Evolutionary conservation across 2,113 vertebrate genomes (phyloP).

Genomic region (Equus przewalskii): DNA sequence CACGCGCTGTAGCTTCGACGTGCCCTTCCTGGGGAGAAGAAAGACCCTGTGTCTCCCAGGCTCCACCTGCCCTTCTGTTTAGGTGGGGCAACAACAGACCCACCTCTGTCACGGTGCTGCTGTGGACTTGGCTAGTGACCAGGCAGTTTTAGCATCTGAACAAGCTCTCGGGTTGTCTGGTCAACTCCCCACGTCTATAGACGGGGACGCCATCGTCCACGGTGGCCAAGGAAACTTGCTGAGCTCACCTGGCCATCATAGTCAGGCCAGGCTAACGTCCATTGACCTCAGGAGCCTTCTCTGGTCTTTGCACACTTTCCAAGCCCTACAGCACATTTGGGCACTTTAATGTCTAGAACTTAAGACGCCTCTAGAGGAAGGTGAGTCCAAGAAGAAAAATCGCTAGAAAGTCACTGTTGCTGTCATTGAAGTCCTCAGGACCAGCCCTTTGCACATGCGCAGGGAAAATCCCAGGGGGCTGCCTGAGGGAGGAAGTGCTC

Average conservation of each 20-base stretch:
- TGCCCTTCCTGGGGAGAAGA: neutral
- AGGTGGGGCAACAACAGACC: fast-evolving
- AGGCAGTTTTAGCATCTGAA: fast-evolving
- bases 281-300: too few relatives aligned
- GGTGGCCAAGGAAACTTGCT: fast-evolving
- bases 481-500: neutral
- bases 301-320: too few relatives aligned
- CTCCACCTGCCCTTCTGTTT: neutral
- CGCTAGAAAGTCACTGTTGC: fast-evolving
- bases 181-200: too few relatives aligned
- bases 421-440: neutral
- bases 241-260: fast-evolving
- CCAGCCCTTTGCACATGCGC: neutral
- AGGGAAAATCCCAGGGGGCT: too few relatives aligned
- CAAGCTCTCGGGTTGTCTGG: fast-evolving
- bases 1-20: too few relatives aligned
- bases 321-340: fast-evolving
- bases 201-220: fast-evolving
- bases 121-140: neutral
- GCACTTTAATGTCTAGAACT: neutral
- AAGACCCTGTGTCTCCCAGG: neutral
- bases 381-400: neutral
- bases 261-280: neutral
- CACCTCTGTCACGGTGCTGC: fast-evolving
- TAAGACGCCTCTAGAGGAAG: neutral